phyloP scores from a whole-genome alignment of 1,140 invertebrate species.

The Bombus picipes region DNA sequence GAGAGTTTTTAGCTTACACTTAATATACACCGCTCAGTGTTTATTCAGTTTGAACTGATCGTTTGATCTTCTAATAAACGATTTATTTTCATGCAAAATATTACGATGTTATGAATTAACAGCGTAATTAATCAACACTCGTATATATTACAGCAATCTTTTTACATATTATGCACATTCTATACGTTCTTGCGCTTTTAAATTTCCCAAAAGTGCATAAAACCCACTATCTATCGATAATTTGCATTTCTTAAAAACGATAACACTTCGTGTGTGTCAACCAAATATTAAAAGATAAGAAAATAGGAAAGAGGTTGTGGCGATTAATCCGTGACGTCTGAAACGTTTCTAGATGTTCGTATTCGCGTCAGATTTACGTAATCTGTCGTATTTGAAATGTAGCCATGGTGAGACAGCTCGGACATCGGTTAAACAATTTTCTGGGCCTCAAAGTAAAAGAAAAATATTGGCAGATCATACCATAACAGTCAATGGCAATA shows the following conservation, averaged over 20 bases:
- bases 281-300: too few species aligned
- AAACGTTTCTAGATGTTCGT: not conserved
- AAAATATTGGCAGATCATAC: conserved; percentile 35
- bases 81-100: not conserved
- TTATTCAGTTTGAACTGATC: not conserved
- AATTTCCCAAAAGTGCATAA: too few species aligned
- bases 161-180: too few species aligned
- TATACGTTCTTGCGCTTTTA: too few species aligned
- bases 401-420: not conserved
- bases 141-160: not conserved
- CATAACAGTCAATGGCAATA: not conserved
- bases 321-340: not conserved
- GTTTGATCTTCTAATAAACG: not conserved
- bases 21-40: too few species aligned
- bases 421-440: conserved; percentile 22
- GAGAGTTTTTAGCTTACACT: not conserved
- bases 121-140: not conserved
- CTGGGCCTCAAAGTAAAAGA: not conserved
- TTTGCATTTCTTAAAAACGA: too few species aligned
- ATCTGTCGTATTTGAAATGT: not conserved
- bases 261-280: too few species aligned
- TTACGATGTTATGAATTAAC: not conserved
- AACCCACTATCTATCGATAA: too few species aligned
- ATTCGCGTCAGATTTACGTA: not conserved
- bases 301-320: too few species aligned